phyloP scores from a whole-genome alignment of 2,888 invertebrate genomes.

The Caenorhabditis angaria region DNA sequence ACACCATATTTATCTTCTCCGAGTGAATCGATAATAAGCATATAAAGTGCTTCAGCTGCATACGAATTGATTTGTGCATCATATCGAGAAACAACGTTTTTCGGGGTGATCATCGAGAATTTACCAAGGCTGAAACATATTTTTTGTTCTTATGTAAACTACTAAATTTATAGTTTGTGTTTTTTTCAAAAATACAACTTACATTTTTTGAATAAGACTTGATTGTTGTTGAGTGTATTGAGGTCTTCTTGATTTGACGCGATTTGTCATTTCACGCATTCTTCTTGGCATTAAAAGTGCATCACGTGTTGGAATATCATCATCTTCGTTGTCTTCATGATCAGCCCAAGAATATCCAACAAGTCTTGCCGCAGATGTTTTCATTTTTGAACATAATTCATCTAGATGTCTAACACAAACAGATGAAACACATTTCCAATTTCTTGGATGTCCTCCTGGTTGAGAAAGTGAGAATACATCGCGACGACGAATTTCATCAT shows the following conservation, averaged over 20 bases:
- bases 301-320: slow-evolving; percentile 17
- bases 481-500: slow-evolving; percentile 32
- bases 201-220: slow-evolving; percentile 15
- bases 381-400: slow-evolving; percentile 34
- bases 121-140: slow-evolving; percentile 1
- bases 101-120: background rate
- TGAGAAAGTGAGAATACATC: slow-evolving; percentile 53
- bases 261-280: slow-evolving; percentile 34
- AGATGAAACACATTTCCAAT: slow-evolving; percentile 47
- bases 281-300: slow-evolving; percentile 37
- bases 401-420: slow-evolving; percentile 42
- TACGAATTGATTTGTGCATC: slow-evolving; percentile 34
- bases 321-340: slow-evolving; percentile 17
- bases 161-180: background rate
- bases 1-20: slow-evolving; percentile 58
- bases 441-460: slow-evolving; percentile 54
- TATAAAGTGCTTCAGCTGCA: slow-evolving; percentile 45
- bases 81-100: slow-evolving; percentile 25
- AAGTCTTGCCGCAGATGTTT: slow-evolving; percentile 19
- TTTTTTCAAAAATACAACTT: background rate
- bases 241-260: slow-evolving; percentile 5
- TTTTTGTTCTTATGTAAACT: background rate
- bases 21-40: slow-evolving; percentile 51
- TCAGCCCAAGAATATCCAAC: slow-evolving; percentile 38
- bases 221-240: slow-evolving; percentile 19